A percentile compares a stretch with the other conserved stretches of the same genome.
phyloP scores from a whole-genome alignment of 2,888 invertebrate genomes.

The Tenthredo notha region DNA sequence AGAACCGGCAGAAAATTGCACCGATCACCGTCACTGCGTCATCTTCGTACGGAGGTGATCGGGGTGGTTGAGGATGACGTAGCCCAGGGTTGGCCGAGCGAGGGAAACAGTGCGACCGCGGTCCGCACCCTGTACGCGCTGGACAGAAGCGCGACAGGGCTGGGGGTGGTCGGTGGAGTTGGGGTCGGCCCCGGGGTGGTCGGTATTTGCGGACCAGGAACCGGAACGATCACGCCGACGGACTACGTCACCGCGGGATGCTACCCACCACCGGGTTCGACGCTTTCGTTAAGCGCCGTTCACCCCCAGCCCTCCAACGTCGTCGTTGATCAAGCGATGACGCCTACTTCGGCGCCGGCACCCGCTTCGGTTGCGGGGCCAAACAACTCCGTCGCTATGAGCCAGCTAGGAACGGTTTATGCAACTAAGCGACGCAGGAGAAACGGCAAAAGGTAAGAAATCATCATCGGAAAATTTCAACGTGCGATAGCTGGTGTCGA shows the following conservation, averaged over 20 bases:
- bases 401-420: constrained; percentile 97
- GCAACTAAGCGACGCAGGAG: constrained; percentile 96
- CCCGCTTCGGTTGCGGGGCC: constrained; percentile 72
- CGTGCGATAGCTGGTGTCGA: not conserved
- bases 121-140: constrained; percentile 77
- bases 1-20: constrained; percentile 6
- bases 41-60: constrained; percentile 40
- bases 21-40: constrained; percentile 51
- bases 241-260: constrained; percentile 72
- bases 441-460: constrained; percentile 92
- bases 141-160: constrained; percentile 75
- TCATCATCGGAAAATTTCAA: not conserved
- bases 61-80: constrained; percentile 67
- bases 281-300: constrained; percentile 76
- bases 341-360: constrained; percentile 74
- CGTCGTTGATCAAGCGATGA: constrained; percentile 66
- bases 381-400: constrained; percentile 82
- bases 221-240: constrained; percentile 69
- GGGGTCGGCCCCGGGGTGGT: constrained; percentile 70
- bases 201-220: constrained; percentile 73
- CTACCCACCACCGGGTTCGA: constrained; percentile 68
- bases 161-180: constrained; percentile 75
- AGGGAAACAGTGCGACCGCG: constrained; percentile 69
- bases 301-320: constrained; percentile 68
- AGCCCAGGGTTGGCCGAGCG: constrained; percentile 74